These are phyloP conservation scores for Ectropis crepuscularia DNA, from an alignment of 2,888 invertebrate species.

Conservation along the genomic window DNA sequence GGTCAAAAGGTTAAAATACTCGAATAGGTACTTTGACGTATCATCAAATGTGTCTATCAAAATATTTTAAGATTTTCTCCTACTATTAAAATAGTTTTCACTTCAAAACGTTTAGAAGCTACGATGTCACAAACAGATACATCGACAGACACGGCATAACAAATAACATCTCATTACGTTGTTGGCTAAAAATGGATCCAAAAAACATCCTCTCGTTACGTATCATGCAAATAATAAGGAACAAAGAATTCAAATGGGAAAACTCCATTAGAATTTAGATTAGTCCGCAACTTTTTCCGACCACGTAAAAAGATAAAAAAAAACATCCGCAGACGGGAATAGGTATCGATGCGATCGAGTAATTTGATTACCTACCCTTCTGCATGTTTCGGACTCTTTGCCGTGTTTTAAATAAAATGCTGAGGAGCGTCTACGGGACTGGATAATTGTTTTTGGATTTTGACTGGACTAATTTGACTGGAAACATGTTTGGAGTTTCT, in stretches of 20 bases:
- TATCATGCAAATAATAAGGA: constrained; percentile 26
- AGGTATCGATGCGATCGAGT: constrained; percentile 37
- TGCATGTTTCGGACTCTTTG: constrained; percentile 43
- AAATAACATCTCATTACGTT: constrained; percentile 5
- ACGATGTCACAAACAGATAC: too few relatives aligned
- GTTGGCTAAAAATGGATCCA: constrained; percentile 11
- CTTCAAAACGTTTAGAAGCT: too few relatives aligned
- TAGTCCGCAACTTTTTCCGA: constrained; percentile 42
- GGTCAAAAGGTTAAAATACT: too few relatives aligned
- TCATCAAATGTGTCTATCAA: too few relatives aligned
- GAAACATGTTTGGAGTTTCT: constrained; percentile 2
- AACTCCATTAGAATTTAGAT: constrained; percentile 46
- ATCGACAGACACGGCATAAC: too few relatives aligned
- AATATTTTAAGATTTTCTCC: too few relatives aligned
- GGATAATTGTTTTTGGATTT: not conserved
- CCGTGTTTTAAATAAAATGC: constrained; percentile 43
- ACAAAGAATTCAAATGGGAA: constrained; percentile 37
- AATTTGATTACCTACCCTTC: constrained; percentile 39
- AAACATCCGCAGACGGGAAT: constrained; percentile 29
- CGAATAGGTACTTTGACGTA: too few relatives aligned
- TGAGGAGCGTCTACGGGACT: constrained; percentile 1
- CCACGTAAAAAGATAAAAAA: constrained; percentile 34
- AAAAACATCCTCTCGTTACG: constrained; percentile 22
- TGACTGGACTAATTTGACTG: constrained; percentile 9
- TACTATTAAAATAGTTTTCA: too few relatives aligned